A percentile compares a stretch with the other conserved stretches of the same genome.
Evolutionary conservation across 1,140 invertebrate species (phyloP).

Genomic region (Manduca sexta): DNA sequence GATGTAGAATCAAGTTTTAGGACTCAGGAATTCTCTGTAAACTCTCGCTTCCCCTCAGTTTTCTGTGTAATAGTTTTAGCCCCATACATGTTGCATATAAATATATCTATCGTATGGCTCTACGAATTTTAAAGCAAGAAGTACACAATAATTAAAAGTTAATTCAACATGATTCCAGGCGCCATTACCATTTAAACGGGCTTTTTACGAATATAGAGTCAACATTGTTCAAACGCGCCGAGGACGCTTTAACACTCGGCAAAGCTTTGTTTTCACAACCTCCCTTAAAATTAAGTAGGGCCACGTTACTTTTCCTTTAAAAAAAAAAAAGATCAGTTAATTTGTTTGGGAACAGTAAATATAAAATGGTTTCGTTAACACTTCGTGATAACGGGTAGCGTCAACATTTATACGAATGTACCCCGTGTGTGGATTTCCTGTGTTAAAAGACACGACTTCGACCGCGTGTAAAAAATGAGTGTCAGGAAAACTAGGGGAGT

Average conservation of each 20-base stretch:
- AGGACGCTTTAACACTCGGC: conserved; percentile 3
- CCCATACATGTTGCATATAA: no score
- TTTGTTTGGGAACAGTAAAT: not conserved
- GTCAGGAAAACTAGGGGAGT: conserved; percentile 2
- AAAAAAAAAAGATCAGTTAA: not conserved
- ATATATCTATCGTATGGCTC: no score
- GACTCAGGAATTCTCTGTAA: no score
- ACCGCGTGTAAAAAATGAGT: not conserved
- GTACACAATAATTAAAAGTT: no score
- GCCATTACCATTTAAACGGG: no score
- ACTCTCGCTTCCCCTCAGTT: no score
- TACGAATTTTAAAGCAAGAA: no score
- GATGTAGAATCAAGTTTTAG: no score
- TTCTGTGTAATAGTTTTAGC: no score
- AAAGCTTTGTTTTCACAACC: conserved; percentile 19
- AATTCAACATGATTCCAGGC: no score
- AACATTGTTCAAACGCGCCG: not conserved
- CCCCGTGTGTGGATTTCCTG: conserved; percentile 38
- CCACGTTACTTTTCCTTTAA: not conserved
- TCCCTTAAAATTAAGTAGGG: conserved; percentile 8
- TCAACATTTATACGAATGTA: conserved; percentile 39
- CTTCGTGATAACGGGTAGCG: conserved; percentile 38
- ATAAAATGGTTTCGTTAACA: conserved; percentile 7
- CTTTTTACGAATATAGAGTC: no score
- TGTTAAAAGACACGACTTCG: conserved; percentile 22